Evolutionary conservation across 2,797 vertebrate genomes (phyloP), one percentile per base, ranked within the genome.

Genomic region (Hylomyscus alleni): DNA sequence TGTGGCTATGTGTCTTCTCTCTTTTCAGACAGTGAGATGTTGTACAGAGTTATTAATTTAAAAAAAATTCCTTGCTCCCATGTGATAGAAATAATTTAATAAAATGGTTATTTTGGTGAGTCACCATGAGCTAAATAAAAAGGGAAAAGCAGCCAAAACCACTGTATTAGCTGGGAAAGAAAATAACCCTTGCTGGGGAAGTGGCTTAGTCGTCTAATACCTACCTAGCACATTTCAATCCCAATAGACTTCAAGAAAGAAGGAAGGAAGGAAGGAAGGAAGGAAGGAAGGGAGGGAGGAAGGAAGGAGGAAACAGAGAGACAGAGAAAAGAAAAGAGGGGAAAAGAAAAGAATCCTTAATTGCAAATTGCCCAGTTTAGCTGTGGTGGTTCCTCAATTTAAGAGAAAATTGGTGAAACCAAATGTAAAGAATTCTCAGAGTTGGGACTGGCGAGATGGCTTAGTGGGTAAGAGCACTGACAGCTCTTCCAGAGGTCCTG

Each of bases 141-240:
- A 91, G 86, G 87, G 90, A 40, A 60, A 50, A 84, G 77, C 37
- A 26, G 47, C 75, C 54, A 87, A 94, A 93, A 94, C 90, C 6
- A 69, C 24, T 65, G 77, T 92, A n/a, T 84, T 86, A 90, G n/a
- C 54, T 96, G 56, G 65, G 73, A 84, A 85, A 96, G 83, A 95
- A 97, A 96, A 97, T 52, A 44, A 91, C 22, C 14, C 24, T 93
- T 86, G 75, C 58, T 89, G 44, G 44, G 37, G 31, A 19, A 50
- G 31, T 58, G 58, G 11, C 37, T 89, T 29, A 60, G 69, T 40
- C 72, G 62, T 86, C 72, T 81, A 82, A 26, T 19, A 14, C 40
- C 50, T 91, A 54, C 75, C 82, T 73, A 94, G 26, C 10, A 15
- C 76, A 12, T 62, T 62, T 89, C 87, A 60, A 60, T 77, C 26